These are phyloP conservation scores for Eunapius fragilis DNA, from an alignment of 37 sponge, comb jelly and placozoan genomes.

Conservation along the genomic window DNA sequence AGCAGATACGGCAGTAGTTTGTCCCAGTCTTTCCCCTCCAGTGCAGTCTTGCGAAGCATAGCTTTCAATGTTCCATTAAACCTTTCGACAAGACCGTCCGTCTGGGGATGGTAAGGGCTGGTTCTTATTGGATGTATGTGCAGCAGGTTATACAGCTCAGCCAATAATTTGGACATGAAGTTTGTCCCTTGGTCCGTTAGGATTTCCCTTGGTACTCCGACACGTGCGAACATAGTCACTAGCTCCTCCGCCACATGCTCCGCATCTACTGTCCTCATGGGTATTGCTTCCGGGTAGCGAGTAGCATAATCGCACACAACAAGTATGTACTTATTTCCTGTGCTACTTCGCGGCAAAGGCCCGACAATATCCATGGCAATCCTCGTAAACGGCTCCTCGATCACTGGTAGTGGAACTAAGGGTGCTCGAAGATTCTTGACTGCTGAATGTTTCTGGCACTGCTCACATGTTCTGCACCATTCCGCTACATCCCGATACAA, in stretches of 20 bases:
- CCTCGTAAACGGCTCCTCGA: slow-evolving; percentile 27
- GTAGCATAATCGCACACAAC: slow-evolving; percentile 43
- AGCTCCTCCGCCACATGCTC: slow-evolving; percentile 36
- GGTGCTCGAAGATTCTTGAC: slow-evolving; percentile 13
- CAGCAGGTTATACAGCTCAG: slow-evolving; percentile 11
- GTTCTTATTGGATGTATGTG: too few species aligned
- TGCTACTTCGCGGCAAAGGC: slow-evolving; percentile 10
- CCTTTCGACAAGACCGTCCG: too few species aligned
- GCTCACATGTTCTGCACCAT: too few species aligned
- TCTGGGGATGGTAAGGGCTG: too few species aligned
- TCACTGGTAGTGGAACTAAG: slow-evolving; percentile 24
- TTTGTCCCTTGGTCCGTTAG: slow-evolving; percentile 37
- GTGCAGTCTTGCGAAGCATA: too few species aligned
- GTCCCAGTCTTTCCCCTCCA: too few species aligned
- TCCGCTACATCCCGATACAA: background rate
- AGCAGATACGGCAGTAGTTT: too few species aligned
- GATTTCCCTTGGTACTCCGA: slow-evolving; percentile 22
- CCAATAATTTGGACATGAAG: slow-evolving; percentile 23
- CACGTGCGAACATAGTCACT: slow-evolving; percentile 11
- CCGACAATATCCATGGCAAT: slow-evolving; percentile 47
- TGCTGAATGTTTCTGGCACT: slow-evolving; percentile 41
- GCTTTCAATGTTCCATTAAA: too few species aligned
- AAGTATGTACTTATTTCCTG: slow-evolving; percentile 25
- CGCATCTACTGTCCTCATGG: slow-evolving; percentile 29
- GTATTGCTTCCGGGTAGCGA: slow-evolving; percentile 30